A percentile compares a stretch with the other conserved stretches of the same genome.
These are phyloP conservation scores for Apodemia mormo DNA, from an alignment of 2,888 invertebrate genomes.

Conservation along the genomic window DNA sequence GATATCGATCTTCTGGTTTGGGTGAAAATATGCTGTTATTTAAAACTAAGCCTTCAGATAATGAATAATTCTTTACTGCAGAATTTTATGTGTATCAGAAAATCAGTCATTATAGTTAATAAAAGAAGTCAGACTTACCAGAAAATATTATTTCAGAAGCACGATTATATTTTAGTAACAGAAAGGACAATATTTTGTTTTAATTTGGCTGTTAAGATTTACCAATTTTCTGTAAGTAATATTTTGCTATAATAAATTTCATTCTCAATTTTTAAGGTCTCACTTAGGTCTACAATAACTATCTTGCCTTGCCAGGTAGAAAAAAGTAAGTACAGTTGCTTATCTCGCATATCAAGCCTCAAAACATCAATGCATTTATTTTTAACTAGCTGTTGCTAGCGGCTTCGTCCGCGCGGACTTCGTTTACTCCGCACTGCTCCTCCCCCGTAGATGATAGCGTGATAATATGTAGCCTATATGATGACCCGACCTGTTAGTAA, in stretches of 20 bases:
- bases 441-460: too few relatives aligned
- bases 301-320: too few relatives aligned
- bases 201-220: constrained; percentile 1
- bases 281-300: too few relatives aligned
- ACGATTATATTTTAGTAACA: background rate
- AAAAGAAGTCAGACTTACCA: background rate
- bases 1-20: background rate
- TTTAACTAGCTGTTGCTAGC: too few relatives aligned
- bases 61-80: background rate
- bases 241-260: background rate
- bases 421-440: too few relatives aligned
- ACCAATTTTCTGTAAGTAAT: constrained; percentile 1
- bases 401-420: too few relatives aligned
- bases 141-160: background rate
- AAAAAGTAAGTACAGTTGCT: too few relatives aligned
- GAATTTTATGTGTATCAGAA: constrained; percentile 3
- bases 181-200: constrained; percentile 19
- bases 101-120: background rate
- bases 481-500: too few relatives aligned
- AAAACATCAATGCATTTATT: too few relatives aligned
- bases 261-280: background rate
- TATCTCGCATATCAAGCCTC: too few relatives aligned
- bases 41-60: background rate
- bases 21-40: background rate
- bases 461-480: too few relatives aligned